Evolutionary conservation across 2,797 vertebrate species (phyloP), one percentile per base, ranked within the genome.

Genomic region (Pipistrellus kuhlii): DNA sequence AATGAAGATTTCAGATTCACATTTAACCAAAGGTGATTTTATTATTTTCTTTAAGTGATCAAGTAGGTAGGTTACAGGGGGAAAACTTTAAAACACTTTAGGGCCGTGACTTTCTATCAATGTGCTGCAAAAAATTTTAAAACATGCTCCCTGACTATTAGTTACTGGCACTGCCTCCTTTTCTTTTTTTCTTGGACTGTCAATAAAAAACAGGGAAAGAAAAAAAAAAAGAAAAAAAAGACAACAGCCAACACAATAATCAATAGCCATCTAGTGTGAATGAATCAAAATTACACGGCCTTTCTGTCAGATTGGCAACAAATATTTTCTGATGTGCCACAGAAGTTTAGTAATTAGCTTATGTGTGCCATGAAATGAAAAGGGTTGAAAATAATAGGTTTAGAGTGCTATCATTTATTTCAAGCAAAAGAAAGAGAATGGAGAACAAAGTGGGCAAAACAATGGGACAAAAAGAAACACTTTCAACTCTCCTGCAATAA

Each of bases 71-170:
- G 64, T 51, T 32, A 87, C 0, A 72, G 15, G 30, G n/a, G 18
- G 78, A 82, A 95, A 4, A 64, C 23, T 93, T 92, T 18, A 27
- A 62, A 83, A 38, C 62, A 83, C 12, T 71, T 41, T 71, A 41
- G 21, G 12, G 38, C 12, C 12, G 23, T 25, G 38, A 41, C 10
- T 71, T 41, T 41, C 69, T 41, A 44, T 14, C 38, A 23, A 38
- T 25, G 38, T 44, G 38, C 38, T 14, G 21, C 38, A 44, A 71
- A 38, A 25, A 71, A 15, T 25, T 41, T 27, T 41, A 71, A 44
- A 71, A 71, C 69, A 41, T 44, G 23, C 69, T 21, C 17, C 20
- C 35, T 68, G 32, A 21, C 66, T 69, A 38, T 66, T 66, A 35
- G 10, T 69, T 35, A 41, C 21, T 38, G n/a, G 11, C 38, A 71